phyloP scores from a whole-genome alignment of 1,140 invertebrate species.

The Lasioglossum albipes region DNA sequence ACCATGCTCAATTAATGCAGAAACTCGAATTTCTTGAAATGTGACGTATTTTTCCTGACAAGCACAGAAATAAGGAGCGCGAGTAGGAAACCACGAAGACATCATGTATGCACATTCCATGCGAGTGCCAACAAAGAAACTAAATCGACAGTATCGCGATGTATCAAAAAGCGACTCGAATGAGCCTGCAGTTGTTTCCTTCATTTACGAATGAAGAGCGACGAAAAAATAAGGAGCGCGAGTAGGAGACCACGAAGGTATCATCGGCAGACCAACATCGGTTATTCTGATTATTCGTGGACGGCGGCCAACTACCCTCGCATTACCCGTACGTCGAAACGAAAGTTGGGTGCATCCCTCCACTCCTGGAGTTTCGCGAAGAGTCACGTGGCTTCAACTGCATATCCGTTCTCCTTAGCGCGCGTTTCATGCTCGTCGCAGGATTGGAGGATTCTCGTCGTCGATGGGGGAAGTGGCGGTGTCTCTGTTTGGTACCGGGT shows the following conservation, averaged over 20 bases:
- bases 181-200: neutral
- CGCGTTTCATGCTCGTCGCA: constrained; percentile 7
- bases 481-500: neutral
- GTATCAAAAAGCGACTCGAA: no score
- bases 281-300: neutral
- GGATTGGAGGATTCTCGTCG: constrained; percentile 9
- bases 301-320: constrained; percentile 7
- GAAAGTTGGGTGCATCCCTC: neutral
- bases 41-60: no score
- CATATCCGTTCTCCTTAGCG: neutral
- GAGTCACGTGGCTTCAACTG: neutral
- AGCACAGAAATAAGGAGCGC: no score
- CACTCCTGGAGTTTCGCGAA: neutral
- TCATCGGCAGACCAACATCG: neutral
- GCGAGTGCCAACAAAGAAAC: no score
- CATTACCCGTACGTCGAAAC: neutral
- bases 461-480: neutral
- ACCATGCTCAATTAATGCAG: no score
- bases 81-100: no score
- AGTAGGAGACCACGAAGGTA: neutral
- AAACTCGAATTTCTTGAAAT: no score
- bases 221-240: neutral
- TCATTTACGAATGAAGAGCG: neutral
- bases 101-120: no score
- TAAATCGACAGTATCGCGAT: no score